These are phyloP conservation scores for Xiphophorus hellerii DNA, from an alignment of 2,113 vertebrate genomes.

Conservation along the genomic window DNA sequence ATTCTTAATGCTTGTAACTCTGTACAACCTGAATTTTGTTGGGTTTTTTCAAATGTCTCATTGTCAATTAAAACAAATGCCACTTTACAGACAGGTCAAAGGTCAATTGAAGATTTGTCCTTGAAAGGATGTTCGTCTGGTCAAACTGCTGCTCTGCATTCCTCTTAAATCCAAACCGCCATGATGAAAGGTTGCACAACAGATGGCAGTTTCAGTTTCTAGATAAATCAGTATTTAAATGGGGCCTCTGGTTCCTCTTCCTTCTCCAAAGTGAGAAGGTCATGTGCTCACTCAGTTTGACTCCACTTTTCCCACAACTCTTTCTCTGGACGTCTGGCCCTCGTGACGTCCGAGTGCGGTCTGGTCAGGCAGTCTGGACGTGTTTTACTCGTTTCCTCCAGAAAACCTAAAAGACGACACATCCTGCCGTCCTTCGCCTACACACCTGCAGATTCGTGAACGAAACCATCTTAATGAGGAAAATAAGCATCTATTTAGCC, in stretches of 20 bases:
- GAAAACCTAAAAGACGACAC: too few relatives aligned
- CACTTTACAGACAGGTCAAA: background rate
- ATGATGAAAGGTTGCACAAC: background rate
- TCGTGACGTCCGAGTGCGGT: background rate
- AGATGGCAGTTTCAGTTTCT: conserved; percentile 13
- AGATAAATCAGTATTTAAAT: background rate
- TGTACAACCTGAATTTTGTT: background rate
- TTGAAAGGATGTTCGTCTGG: background rate
- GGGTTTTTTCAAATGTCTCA: background rate
- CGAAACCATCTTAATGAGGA: background rate
- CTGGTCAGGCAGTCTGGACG: too few relatives aligned
- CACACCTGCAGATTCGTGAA: background rate
- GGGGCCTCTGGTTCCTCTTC: conserved; percentile 1
- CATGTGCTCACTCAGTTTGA: background rate
- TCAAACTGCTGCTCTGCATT: background rate
- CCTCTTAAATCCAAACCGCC: background rate
- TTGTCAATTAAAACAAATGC: background rate
- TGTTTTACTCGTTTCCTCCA: too few relatives aligned
- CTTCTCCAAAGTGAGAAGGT: background rate
- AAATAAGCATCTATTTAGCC: background rate
- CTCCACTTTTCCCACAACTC: background rate
- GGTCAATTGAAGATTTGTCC: background rate
- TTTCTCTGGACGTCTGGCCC: background rate
- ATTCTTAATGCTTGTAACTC: background rate
- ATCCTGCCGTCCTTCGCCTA: background rate